These are phyloP conservation scores for Neopipo cinnamomea DNA, from an alignment of 2,113 vertebrate species.

Conservation along the genomic window DNA sequence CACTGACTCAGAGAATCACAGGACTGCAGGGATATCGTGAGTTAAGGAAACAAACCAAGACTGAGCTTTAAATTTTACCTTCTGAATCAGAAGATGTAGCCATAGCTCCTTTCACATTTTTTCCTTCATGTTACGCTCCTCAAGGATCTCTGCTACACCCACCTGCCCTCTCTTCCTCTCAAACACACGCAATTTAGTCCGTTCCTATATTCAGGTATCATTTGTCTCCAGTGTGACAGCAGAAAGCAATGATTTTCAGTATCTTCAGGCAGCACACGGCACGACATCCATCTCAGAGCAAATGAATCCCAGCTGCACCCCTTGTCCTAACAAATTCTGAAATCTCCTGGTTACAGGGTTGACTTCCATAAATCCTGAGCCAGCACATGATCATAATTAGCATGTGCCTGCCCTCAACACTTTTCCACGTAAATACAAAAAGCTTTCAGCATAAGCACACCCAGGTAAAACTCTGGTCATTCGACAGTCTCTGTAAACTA, in stretches of 20 bases:
- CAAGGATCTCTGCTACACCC: not conserved
- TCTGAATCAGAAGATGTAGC: not conserved
- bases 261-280: not conserved
- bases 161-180: not conserved
- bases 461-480: not conserved
- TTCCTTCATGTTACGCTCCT: not conserved
- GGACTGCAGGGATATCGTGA: not conserved
- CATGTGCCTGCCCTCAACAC: not conserved
- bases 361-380: not conserved
- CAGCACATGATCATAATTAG: not conserved
- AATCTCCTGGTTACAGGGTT: not conserved
- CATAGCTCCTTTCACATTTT: not conserved
- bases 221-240: not conserved
- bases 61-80: not conserved
- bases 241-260: not conserved
- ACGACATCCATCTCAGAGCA: not conserved
- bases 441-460: not conserved
- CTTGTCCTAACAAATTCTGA: not conserved
- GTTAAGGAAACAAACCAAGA: not conserved
- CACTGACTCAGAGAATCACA: not conserved
- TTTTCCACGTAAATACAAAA: not conserved
- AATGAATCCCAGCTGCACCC: conserved; percentile 6
- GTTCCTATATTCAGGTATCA: not conserved
- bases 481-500: not conserved
- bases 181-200: rapidly evolving